phyloP scores from a whole-genome alignment of 2,888 invertebrate species.

The Fragum whitleyi region DNA sequence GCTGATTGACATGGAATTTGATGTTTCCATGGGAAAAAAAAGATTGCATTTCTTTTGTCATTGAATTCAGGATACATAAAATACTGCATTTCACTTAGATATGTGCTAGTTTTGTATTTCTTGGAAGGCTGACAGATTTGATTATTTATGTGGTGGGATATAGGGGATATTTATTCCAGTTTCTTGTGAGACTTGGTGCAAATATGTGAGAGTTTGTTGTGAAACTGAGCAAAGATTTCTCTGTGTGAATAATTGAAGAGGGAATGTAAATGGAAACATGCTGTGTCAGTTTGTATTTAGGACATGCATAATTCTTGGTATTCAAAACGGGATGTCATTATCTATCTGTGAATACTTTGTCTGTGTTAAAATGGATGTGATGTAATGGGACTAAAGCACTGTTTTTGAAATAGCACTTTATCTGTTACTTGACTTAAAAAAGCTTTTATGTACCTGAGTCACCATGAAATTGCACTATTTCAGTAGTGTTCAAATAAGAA shows the following conservation, averaged over 20 bases:
- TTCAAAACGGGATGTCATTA: background rate
- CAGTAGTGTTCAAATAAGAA: too few species aligned
- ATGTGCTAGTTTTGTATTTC: background rate
- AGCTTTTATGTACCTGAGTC: too few species aligned
- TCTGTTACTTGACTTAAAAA: too few species aligned
- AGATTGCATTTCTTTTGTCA: slow-evolving; percentile 19
- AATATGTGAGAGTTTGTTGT: slow-evolving; percentile 3
- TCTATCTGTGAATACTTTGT: background rate
- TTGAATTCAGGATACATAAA: background rate
- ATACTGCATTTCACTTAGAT: background rate
- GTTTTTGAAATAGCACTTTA: too few species aligned
- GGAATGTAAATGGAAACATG: slow-evolving; percentile 1
- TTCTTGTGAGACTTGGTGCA: slow-evolving; percentile 8
- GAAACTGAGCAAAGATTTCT: background rate
- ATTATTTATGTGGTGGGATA: slow-evolving; percentile 10
- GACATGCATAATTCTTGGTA: background rate
- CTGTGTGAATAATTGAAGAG: background rate
- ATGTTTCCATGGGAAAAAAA: slow-evolving; percentile 10
- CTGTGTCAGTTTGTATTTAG: background rate
- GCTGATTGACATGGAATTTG: slow-evolving; percentile 42
- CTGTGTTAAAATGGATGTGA: too few species aligned
- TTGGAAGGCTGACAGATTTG: slow-evolving; percentile 3
- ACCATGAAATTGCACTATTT: too few species aligned
- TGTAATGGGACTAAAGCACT: too few species aligned
- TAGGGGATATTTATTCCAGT: slow-evolving; percentile 2